Evolutionary conservation across 1,140 invertebrate genomes (phyloP), one percentile per base, ranked within the genome.

Genomic region (Drosophila tani): DNA sequence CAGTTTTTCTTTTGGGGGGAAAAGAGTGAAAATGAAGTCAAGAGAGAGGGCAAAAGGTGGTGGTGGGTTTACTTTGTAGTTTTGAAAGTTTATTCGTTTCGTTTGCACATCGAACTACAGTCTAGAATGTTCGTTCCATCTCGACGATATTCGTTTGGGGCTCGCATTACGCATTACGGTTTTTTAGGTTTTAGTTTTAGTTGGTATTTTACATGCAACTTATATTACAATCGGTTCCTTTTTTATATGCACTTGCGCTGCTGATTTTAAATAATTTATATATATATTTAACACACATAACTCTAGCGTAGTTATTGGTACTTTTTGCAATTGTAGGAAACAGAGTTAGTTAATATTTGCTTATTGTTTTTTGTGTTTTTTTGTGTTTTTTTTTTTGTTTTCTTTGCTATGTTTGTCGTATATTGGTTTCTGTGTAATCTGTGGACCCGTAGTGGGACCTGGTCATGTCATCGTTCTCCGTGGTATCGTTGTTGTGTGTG

Each of bases 261-360:
- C 67, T 87, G 73, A 79, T 81, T 65, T 78, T 88, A 78, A 87
- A 79, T 88, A 79, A 79, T 86, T 85, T 83, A 79, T 83, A 79
- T 82, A 79, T 77, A 74, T 81, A 79, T 81, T 68, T 82, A 90
- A 79, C 79, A 86, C 75, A 86, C 79, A 86, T 79, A 86, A 88
- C 84, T 40, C 53, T 88, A 87, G 75, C 84, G 77, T 83, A 88
- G 81, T 88, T 87, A 88, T 90, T 88, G 84, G 84, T 88, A 88
- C 78, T 83, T 80, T 80, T 80, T 80, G 81, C 82, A 85, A 88
- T 88, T 75, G 74, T 88, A 88, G 85, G 85, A 88, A 88, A 88
- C 85, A 88, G 85, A 88, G 85, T 88, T 88, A 87, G 84, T 87
- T 56, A 71, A 78, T 88, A 83, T 68, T 78, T 69, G 50, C 78